phyloP scores from a whole-genome alignment of 2,113 vertebrate species.

The Vulpes lagopus region DNA sequence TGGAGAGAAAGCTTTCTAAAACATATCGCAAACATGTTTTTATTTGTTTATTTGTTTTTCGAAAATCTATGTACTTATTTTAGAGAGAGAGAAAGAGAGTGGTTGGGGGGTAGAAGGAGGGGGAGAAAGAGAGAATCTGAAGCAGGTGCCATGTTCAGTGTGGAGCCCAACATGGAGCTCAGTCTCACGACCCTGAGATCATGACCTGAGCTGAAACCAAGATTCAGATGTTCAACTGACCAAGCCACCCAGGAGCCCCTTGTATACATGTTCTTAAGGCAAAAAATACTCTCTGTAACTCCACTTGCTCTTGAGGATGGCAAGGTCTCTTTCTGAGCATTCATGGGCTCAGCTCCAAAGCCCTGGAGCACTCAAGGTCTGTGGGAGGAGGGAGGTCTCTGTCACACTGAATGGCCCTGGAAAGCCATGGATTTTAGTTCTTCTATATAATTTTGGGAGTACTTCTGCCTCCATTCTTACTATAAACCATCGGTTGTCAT shows the following conservation, averaged over 20 bases:
- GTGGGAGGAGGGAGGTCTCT: neutral
- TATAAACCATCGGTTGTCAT: neutral
- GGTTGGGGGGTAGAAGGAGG: neutral
- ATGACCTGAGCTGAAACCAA: neutral
- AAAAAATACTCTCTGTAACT: neutral
- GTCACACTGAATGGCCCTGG: neutral
- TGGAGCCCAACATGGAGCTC: neutral
- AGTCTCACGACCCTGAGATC: neutral
- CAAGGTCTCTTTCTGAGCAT: neutral
- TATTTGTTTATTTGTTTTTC: neutral
- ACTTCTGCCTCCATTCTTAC: neutral
- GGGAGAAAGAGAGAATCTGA: neutral
- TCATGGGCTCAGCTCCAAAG: neutral
- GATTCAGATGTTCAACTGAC: neutral
- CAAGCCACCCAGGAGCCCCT: neutral
- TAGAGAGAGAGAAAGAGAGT: neutral
- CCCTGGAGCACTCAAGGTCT: neutral
- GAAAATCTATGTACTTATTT: neutral
- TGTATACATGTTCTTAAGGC: neutral
- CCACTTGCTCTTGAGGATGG: neutral
- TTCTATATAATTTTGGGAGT: neutral
- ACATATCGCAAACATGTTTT: neutral
- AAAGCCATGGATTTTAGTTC: neutral
- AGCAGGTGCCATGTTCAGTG: neutral
- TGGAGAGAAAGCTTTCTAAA: conserved; percentile 10